Conservation (phyloP, 2,113 vertebrate genomes). For the Willisornis vidua region DNA sequence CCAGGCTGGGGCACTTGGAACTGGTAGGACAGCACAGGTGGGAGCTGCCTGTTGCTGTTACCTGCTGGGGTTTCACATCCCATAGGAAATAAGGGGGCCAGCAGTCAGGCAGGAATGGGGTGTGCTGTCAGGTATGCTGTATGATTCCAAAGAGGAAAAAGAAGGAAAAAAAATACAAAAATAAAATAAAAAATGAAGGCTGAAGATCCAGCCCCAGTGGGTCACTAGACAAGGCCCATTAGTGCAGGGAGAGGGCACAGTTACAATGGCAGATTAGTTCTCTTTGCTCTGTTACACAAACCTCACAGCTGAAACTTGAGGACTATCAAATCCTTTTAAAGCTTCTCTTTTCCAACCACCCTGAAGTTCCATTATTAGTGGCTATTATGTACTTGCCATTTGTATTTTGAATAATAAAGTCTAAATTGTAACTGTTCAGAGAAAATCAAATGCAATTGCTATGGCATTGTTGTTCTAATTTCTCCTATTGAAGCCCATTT, state of each 20-base stretch:
- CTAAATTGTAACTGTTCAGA: background rate
- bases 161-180: too few relatives aligned
- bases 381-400: background rate
- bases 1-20: background rate
- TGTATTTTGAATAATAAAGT: background rate
- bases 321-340: background rate
- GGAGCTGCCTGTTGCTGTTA: background rate
- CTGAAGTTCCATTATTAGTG: background rate
- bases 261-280: background rate
- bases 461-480: background rate
- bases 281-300: background rate
- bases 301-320: background rate
- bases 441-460: background rate
- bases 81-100: fast-evolving
- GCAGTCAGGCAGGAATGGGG: background rate
- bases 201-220: background rate
- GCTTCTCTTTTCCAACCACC: background rate
- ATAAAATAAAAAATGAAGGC: background rate
- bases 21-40: background rate
- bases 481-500: background rate
- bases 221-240: background rate
- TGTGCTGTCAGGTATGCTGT: background rate
- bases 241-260: background rate
- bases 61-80: background rate
- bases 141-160: background rate